Evolutionary conservation across 2,113 vertebrate species (phyloP).

Genomic region (Cephalopterus ornatus): DNA sequence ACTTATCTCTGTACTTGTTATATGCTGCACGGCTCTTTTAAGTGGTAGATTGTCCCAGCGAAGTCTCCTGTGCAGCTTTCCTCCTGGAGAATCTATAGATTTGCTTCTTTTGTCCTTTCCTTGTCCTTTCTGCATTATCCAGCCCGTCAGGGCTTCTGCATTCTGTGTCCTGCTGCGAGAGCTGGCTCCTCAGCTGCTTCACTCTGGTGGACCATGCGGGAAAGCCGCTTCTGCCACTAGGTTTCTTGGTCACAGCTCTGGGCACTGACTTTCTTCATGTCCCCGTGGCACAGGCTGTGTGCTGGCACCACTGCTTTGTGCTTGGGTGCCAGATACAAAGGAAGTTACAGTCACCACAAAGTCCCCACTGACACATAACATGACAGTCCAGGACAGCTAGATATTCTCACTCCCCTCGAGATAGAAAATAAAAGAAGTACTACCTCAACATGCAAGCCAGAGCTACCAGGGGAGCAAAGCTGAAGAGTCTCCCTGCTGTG

Average conservation of each 20-base stretch:
- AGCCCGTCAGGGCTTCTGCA: not conserved
- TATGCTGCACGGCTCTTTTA: accelerated
- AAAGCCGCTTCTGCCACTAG: not conserved
- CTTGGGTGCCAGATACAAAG: not conserved
- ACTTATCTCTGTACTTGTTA: not conserved
- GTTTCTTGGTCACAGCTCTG: not conserved
- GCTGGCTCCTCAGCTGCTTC: not conserved
- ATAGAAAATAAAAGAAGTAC: not conserved
- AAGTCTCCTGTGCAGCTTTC: not conserved
- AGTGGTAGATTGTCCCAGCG: not conserved
- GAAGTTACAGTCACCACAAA: not conserved
- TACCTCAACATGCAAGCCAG: not conserved
- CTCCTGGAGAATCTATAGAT: not conserved
- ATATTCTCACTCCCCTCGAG: not conserved
- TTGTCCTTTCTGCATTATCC: not conserved
- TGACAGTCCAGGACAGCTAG: not conserved
- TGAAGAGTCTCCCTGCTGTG: accelerated
- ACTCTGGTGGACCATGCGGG: accelerated
- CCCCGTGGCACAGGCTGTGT: accelerated
- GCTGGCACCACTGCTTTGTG: not conserved
- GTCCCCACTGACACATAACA: not conserved
- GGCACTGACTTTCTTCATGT: accelerated
- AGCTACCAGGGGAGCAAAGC: not conserved
- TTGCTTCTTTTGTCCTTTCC: not conserved
- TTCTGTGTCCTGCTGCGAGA: accelerated